These are phyloP conservation scores for Nudaria mundana DNA, from an alignment of 2,888 invertebrate species.

Conservation along the genomic window DNA sequence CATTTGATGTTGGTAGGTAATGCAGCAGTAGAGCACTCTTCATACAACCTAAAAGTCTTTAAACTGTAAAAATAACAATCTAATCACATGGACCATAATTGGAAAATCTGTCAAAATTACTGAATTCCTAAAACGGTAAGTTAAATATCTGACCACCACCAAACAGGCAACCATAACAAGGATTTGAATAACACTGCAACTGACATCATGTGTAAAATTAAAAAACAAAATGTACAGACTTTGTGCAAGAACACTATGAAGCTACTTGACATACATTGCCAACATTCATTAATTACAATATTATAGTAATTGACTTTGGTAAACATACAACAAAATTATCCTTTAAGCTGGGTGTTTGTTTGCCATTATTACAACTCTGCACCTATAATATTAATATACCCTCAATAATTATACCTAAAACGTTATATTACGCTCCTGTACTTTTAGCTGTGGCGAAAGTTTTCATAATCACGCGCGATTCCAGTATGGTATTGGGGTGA, in stretches of 20 bases:
- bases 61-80: too few relatives aligned
- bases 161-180: not conserved
- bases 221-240: constrained; percentile 15
- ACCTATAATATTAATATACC: constrained; percentile 43
- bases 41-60: too few relatives aligned
- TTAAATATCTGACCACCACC: not conserved
- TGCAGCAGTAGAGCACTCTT: too few relatives aligned
- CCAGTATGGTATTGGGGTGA: too few relatives aligned
- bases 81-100: too few relatives aligned
- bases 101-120: too few relatives aligned
- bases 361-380: constrained; percentile 30
- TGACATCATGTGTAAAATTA: not conserved
- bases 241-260: constrained; percentile 29
- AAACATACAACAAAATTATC: constrained; percentile 25
- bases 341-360: constrained; percentile 24
- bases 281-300: constrained; percentile 6
- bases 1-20: too few relatives aligned
- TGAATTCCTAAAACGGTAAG: too few relatives aligned
- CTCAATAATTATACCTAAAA: constrained; percentile 32
- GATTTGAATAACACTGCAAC: not conserved
- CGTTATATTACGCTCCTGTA: too few relatives aligned
- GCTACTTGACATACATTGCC: constrained; percentile 25
- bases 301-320: constrained; percentile 26
- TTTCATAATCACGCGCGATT: too few relatives aligned
- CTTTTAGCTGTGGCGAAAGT: not conserved